Evolutionary conservation across 1,140 invertebrate species (phyloP).

Genomic region (Helicoverpa zea): DNA sequence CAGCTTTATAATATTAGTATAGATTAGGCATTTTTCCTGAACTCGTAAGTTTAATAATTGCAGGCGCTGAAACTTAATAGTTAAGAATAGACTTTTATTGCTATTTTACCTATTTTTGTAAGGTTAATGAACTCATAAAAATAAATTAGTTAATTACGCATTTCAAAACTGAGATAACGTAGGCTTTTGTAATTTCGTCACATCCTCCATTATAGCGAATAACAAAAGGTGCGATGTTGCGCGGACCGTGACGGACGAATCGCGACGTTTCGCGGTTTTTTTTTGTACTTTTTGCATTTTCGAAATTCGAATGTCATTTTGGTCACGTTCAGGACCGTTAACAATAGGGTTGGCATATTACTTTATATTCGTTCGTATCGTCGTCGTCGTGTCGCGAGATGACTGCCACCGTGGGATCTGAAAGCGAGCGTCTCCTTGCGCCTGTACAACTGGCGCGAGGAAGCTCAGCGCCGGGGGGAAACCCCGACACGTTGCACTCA

Average conservation of each 20-base stretch:
- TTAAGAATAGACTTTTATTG: not conserved
- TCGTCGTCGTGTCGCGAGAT: not conserved
- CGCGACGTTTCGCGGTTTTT: not conserved
- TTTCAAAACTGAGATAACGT: conserved; percentile 26
- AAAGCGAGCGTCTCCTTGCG: no score
- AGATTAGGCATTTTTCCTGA: no score
- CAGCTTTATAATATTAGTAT: no score
- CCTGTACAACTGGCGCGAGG: no score
- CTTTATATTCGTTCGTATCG: not conserved
- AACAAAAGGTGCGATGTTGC: conserved; percentile 35
- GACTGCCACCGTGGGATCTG: not conserved
- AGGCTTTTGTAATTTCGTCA: conserved; percentile 53
- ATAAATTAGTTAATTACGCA: conserved; percentile 28
- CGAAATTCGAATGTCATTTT: conserved; percentile 37
- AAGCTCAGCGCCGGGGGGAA: no score
- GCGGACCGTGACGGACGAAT: conserved; percentile 32
- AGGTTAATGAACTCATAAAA: not conserved
- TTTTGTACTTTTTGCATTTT: conserved; percentile 40
- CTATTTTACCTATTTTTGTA: not conserved
- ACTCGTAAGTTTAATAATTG: no score
- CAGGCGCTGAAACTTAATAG: no score
- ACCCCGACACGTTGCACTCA: no score
- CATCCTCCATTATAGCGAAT: conserved; percentile 35
- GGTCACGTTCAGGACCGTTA: conserved; percentile 40
- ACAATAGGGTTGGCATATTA: conserved; percentile 5